phyloP scores from a whole-genome alignment of 2,797 vertebrate genomes.

The Dryobates pubescens region DNA sequence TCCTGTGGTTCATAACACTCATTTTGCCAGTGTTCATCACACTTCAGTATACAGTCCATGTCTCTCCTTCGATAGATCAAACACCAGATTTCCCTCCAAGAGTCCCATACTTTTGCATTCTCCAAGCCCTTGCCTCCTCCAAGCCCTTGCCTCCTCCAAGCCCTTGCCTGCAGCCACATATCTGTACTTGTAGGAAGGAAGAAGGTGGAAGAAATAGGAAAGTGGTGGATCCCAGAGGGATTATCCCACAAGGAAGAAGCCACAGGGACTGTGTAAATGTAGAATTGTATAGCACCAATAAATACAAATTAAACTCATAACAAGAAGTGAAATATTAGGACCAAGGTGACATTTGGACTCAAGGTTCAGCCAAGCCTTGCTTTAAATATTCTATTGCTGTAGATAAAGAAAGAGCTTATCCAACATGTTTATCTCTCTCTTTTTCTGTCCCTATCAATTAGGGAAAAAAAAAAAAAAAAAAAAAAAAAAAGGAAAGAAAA shows the following conservation, averaged over 20 bases:
- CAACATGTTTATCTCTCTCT: not conserved
- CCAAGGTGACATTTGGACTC: conserved; percentile 66
- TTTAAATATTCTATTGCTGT: conserved; percentile 70
- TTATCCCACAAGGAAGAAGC: conserved; percentile 21
- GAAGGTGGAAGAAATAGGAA: not conserved
- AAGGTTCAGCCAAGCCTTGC: conserved; percentile 62
- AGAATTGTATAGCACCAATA: conserved; percentile 34
- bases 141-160: not conserved
- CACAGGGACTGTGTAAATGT: not conserved
- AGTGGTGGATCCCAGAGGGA: not conserved
- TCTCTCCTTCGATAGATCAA: not conserved
- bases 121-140: not conserved
- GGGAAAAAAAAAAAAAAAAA: not conserved
- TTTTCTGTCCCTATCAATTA: not conserved
- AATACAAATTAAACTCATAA: conserved; percentile 68
- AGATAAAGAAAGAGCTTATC: conserved; percentile 57
- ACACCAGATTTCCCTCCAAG: conserved; percentile 15
- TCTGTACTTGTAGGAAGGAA: not conserved
- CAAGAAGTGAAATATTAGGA: conserved; percentile 63
- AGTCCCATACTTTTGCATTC: not conserved
- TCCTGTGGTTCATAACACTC: not conserved
- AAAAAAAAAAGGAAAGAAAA: not conserved
- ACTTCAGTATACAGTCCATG: not conserved
- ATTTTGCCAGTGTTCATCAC: not conserved
- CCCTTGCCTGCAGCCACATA: not conserved